Evolutionary conservation across 2,113 vertebrate species (phyloP).

Genomic region (Brachyistius frenatus): DNA sequence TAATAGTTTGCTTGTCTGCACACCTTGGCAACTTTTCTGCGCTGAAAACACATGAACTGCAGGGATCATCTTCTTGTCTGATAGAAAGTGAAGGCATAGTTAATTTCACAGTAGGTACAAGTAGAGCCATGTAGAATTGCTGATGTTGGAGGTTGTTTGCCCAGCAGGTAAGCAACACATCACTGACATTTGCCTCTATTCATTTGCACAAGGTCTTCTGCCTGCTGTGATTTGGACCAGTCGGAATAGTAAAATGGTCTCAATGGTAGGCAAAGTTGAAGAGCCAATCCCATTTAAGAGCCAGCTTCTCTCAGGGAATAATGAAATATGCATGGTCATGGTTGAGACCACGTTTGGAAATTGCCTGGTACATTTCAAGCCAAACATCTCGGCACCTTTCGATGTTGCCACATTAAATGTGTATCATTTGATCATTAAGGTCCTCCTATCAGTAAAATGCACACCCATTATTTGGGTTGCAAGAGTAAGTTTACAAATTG

Average conservation of each 20-base stretch:
- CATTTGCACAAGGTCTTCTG: constrained; percentile 61
- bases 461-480: background rate
- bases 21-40: constrained; percentile 31
- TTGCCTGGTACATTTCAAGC: background rate
- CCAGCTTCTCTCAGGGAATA: background rate
- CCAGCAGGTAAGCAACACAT: constrained; percentile 74
- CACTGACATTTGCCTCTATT: constrained; percentile 74
- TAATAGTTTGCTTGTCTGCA: constrained; percentile 34
- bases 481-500: background rate
- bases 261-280: constrained; percentile 31
- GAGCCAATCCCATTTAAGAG: constrained; percentile 56
- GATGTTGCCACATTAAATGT: background rate
- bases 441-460: constrained; percentile 6
- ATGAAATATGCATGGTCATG: constrained; percentile 15
- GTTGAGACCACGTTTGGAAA: constrained; percentile 20
- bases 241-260: constrained; percentile 54
- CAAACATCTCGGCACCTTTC: background rate
- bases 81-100: constrained; percentile 77
- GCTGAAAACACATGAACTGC: constrained; percentile 22
- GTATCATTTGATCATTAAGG: constrained; percentile 2
- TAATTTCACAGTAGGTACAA: constrained; percentile 77
- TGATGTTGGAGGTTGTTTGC: constrained; percentile 71
- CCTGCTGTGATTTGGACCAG: constrained; percentile 67
- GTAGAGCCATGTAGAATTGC: constrained; percentile 59
- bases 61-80: constrained; percentile 57